Conservation (phyloP, 2,113 vertebrate genomes). For the Mormyrus iriodes region DNA sequence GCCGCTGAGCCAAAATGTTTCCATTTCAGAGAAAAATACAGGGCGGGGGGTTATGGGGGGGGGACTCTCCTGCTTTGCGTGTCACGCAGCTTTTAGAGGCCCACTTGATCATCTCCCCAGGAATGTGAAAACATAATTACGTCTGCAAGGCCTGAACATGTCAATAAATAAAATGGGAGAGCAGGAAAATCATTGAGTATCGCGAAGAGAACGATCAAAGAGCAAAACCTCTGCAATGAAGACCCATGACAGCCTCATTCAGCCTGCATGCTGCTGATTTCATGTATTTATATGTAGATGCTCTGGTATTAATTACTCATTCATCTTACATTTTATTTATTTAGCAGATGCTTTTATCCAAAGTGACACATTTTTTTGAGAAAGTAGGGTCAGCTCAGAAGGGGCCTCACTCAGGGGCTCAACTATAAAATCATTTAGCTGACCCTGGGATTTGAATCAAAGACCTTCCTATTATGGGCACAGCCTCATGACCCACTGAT, state of each 20-base stretch:
- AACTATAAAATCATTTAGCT: background rate
- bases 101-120: background rate
- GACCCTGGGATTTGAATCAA: background rate
- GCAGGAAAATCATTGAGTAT: background rate
- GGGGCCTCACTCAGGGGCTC: background rate
- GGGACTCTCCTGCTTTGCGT: conserved; percentile 47
- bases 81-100: conserved; percentile 25
- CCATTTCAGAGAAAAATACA: conserved; percentile 60
- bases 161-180: background rate
- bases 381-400: background rate
- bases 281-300: background rate
- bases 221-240: background rate
- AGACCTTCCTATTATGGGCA: background rate
- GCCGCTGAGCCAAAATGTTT: conserved; percentile 38
- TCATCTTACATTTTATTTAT: background rate
- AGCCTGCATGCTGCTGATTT: background rate
- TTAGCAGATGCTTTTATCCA: background rate
- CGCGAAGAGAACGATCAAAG: background rate
- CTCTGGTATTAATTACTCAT: background rate
- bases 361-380: background rate
- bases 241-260: background rate
- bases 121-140: background rate
- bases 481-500: background rate
- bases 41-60: conserved; percentile 18
- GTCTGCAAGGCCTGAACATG: background rate